These are phyloP conservation scores for Mylabris phalerata DNA, from an alignment of 1,140 invertebrate species.

Conservation along the genomic window DNA sequence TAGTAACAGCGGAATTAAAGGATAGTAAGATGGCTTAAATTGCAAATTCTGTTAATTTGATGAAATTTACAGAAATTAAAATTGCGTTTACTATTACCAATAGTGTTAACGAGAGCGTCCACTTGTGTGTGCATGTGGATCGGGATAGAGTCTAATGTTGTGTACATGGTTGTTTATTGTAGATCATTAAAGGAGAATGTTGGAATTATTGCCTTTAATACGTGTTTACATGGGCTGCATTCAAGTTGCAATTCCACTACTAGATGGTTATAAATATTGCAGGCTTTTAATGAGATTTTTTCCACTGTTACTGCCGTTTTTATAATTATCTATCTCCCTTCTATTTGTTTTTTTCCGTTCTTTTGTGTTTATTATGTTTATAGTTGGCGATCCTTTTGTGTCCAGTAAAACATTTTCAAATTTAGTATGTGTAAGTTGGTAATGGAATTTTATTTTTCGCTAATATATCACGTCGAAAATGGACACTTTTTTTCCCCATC, in stretches of 20 bases:
- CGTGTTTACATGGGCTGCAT: conserved; percentile 23
- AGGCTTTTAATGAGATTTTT: conserved; percentile 17
- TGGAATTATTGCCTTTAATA: conserved; percentile 23
- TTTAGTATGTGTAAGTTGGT: conserved; percentile 7
- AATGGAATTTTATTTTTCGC: conserved; percentile 12
- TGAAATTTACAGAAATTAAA: not conserved
- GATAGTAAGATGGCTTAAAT: no score
- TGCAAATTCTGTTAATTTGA: no score
- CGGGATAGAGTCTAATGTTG: not conserved
- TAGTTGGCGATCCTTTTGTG: not conserved
- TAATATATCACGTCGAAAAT: not conserved
- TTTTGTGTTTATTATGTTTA: not conserved
- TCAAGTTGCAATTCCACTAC: conserved; percentile 16
- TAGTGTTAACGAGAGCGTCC: not conserved
- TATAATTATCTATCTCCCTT: no score
- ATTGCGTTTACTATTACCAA: not conserved
- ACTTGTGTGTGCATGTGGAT: not conserved
- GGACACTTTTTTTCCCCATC: conserved; percentile 2
- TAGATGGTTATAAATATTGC: conserved; percentile 10
- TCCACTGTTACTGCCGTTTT: no score
- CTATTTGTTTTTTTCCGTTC: conserved; percentile 1
- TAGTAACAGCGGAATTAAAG: no score
- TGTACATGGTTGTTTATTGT: conserved; percentile 15
- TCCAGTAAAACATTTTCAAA: conserved; percentile 11
- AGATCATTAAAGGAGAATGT: conserved; percentile 14